A percentile compares a stretch with the other conserved stretches of the same genome.
phyloP scores from a whole-genome alignment of 1,140 invertebrate species.

The Harlomillsia oculata region DNA sequence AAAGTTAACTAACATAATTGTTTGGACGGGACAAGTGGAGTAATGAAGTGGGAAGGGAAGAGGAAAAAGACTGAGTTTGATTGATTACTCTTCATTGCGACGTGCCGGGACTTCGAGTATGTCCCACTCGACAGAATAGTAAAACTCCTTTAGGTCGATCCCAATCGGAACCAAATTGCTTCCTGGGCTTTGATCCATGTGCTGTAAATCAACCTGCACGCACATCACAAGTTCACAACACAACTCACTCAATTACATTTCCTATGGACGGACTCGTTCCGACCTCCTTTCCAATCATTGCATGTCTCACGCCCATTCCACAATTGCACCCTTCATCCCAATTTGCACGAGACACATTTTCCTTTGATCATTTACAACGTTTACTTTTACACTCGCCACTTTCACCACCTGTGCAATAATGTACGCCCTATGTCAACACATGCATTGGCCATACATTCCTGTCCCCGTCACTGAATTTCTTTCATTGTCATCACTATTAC shows the following conservation, averaged over 20 bases:
- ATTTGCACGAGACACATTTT: background rate
- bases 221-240: conserved; percentile 36
- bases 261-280: background rate
- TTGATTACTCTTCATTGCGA: conserved; percentile 77
- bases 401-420: no score
- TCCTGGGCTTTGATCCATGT: conserved; percentile 64
- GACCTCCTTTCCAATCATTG: background rate
- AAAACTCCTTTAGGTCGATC: conserved; percentile 83
- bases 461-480: no score
- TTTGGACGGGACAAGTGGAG: no score
- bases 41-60: no score
- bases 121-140: conserved; percentile 92
- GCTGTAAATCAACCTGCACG: conserved; percentile 69
- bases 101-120: conserved; percentile 76
- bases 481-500: no score
- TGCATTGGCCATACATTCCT: no score
- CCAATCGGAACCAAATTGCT: conserved; percentile 69
- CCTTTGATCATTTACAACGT: background rate
- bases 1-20: no score
- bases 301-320: background rate
- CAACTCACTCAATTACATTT: background rate
- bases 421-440: no score
- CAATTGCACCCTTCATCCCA: background rate
- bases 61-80: no score
- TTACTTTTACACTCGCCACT: background rate